Evolutionary conservation across 2,113 vertebrate genomes (phyloP).

Genomic region (Mobula birostris): DNA sequence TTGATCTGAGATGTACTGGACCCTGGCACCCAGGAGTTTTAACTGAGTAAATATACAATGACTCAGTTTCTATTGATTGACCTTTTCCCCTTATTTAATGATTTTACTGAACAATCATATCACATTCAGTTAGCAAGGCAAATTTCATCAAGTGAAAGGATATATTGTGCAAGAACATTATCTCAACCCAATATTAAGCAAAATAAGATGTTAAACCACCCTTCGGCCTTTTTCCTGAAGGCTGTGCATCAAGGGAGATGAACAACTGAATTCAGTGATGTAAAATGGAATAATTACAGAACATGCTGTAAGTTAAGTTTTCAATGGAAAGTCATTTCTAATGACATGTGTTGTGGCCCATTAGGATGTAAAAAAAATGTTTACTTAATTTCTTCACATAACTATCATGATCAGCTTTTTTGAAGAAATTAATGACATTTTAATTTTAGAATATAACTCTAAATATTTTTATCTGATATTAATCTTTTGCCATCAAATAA

Average conservation of each 20-base stretch:
- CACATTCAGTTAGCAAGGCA: background rate
- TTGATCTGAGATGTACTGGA: no score
- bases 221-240: background rate
- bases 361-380: background rate
- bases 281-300: background rate
- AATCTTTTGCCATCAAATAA: background rate
- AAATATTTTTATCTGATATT: background rate
- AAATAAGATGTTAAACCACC: background rate
- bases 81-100: conserved; percentile 6
- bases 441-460: background rate
- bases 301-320: background rate
- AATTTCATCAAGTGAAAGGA: background rate
- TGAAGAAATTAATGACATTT: background rate
- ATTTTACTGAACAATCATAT: background rate
- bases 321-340: background rate
- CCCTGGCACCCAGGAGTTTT: no score
- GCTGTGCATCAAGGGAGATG: background rate
- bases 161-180: conserved; percentile 30
- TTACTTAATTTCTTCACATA: background rate
- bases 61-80: background rate
- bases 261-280: background rate
- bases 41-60: no score
- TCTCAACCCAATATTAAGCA: conserved; percentile 1
- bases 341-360: background rate
- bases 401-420: background rate